Base-by-base conservation (phyloP, 2,113 vertebrate species). In the Catharus bicknelli region DNA sequence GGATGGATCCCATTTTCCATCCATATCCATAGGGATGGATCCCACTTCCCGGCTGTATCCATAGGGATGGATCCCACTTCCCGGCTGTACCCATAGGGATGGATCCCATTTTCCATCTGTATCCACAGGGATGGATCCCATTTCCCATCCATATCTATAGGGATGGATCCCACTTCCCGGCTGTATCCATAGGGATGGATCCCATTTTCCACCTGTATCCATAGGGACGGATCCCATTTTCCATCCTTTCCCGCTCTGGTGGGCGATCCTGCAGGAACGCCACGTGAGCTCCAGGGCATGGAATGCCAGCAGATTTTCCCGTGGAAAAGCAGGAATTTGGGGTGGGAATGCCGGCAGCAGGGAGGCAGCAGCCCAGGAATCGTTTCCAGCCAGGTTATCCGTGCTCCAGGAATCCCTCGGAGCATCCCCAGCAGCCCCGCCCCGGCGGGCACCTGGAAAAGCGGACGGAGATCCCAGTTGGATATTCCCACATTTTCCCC, bases 191-290 rank as follows among this genome's bases (percentile, higher is more conserved):
- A 43, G 42, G 42, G 42, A 43, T 43, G 42, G 42, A 43, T 43
- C 42, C 42, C 42, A 43, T 43, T 43, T 43, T 7, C 42, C 38
- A 38, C 10, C 38, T 10, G 38, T 15, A 50, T 26, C 48, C 48
- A 16, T 9, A 10, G 80, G 67, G 67, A 62, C 3, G 25, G 38
- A 72, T 82, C 67, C 67, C 67, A 0, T 53, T 51, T 72, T 8
- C 66, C 66, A 5, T 3, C 43, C 29, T 0, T 7, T 7, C 43
- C 18, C 4, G 7, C 29, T 17, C 43, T 2, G 23, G 20, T 51
- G 79, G 79, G 79, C 32, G 55, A 70, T 51, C 66, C 79, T 1
- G 25, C 4, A 66, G 79, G 66, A 82, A 7, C 15, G 23, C 79
- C 79, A 23, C 55, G 36, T 59, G 79, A 69, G 54, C 5, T 3